A percentile compares a stretch with the other conserved stretches of the same genome.
Evolutionary conservation across 2,797 vertebrate species (phyloP).

Genomic region (Silurus lanzhouensis): DNA sequence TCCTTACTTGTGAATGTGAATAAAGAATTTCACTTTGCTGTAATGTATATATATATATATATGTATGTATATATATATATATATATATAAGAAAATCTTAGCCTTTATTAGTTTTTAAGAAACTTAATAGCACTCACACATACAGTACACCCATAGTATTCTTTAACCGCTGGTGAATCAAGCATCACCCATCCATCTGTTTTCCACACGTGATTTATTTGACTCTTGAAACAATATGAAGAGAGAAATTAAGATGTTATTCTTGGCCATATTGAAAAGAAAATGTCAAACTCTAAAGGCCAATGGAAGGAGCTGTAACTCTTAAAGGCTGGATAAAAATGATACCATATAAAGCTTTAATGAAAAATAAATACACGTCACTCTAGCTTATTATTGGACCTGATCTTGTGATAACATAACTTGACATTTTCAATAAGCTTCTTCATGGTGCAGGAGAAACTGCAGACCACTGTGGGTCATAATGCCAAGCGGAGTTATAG

Average conservation of each 20-base stretch:
- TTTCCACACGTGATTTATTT: conserved; percentile 12
- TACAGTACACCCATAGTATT: neutral
- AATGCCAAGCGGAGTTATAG: conserved; percentile 22
- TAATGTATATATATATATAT: neutral
- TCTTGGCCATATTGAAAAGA: conserved; percentile 37
- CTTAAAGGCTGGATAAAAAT: conserved; percentile 4
- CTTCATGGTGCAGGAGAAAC: conserved; percentile 37
- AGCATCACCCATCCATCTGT: conserved; percentile 17
- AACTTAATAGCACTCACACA: neutral
- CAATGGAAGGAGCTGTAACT: conserved; percentile 1
- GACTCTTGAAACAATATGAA: conserved; percentile 16
- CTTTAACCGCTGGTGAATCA: conserved; percentile 26
- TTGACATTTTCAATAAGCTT: conserved; percentile 43
- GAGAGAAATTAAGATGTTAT: conserved; percentile 43
- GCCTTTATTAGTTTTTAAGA: neutral
- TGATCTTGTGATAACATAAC: conserved; percentile 49
- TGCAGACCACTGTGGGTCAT: conserved; percentile 26
- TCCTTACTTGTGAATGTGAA: no score
- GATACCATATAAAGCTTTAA: conserved; percentile 35
- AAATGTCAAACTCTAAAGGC: conserved; percentile 2
- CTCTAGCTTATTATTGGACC: conserved; percentile 36
- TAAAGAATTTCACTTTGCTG: no score
- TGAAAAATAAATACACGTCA: conserved; percentile 44
- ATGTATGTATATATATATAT: neutral
- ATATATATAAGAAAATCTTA: neutral